Conservation (phyloP, 2,797 vertebrate species). For the Sebastes wilsoni region DNA sequence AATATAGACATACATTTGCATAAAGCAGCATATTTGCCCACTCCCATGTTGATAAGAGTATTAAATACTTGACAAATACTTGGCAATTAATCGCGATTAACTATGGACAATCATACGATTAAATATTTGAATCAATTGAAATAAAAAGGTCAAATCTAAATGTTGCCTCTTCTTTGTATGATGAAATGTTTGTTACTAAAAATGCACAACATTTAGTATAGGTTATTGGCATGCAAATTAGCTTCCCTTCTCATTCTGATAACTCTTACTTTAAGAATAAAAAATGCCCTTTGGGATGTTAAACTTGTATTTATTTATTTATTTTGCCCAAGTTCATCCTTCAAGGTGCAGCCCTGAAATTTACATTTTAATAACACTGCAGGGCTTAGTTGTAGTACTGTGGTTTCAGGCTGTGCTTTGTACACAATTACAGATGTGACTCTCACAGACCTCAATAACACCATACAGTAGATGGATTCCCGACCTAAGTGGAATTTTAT, state of each 20-base stretch:
- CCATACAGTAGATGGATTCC: not conserved
- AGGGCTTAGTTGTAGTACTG: conserved; percentile 28
- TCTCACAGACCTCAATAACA: not conserved
- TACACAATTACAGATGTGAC: conserved; percentile 32
- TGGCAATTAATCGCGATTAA: too few species aligned
- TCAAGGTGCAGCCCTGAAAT: conserved; percentile 24
- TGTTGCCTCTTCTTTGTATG: not conserved
- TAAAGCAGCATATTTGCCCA: too few species aligned
- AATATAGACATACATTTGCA: too few species aligned
- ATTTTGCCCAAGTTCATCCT: not conserved
- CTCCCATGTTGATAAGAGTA: too few species aligned
- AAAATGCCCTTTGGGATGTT: not conserved
- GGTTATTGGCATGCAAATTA: not conserved
- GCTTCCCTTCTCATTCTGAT: not conserved
- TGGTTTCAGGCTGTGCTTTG: conserved; percentile 13
- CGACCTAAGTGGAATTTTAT: not conserved
- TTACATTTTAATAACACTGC: conserved; percentile 53
- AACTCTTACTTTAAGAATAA: not conserved
- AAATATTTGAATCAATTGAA: too few species aligned
- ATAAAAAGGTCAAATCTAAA: not conserved
- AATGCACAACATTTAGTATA: not conserved
- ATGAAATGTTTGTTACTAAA: not conserved
- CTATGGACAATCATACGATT: too few species aligned
- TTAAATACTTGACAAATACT: too few species aligned
- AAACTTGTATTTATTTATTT: not conserved